A percentile compares a stretch with the other conserved stretches of the same genome.
Evolutionary conservation across 2,888 invertebrate species (phyloP).

Genomic region (Tetragnatha montana): DNA sequence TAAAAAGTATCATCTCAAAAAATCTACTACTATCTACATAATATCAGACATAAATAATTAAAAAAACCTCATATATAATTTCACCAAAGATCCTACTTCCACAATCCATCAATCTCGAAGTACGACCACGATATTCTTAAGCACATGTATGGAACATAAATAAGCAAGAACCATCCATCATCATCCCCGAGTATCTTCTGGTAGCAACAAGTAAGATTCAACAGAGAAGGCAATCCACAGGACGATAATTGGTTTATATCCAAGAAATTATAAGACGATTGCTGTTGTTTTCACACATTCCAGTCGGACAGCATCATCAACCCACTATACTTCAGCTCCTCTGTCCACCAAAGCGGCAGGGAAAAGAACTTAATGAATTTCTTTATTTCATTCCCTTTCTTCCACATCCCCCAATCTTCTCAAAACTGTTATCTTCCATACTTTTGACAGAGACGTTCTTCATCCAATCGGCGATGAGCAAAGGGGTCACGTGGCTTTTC

Average conservation of each 20-base stretch:
- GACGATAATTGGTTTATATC: neutral
- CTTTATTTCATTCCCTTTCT: neutral
- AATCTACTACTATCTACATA: no score
- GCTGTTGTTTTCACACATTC: neutral
- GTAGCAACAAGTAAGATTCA: neutral
- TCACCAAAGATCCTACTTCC: no score
- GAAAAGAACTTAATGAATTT: neutral
- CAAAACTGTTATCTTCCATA: constrained; percentile 48
- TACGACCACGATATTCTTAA: no score
- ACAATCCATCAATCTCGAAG: no score
- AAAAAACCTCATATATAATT: no score
- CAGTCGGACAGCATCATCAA: neutral
- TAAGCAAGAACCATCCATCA: no score
- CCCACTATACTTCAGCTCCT: neutral
- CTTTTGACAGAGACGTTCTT: constrained; percentile 14
- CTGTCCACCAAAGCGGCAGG: neutral
- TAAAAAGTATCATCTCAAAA: no score
- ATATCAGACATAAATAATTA: no score
- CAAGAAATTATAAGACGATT: neutral
- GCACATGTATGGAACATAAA: no score
- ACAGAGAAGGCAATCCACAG: neutral
- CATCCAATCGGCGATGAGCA: constrained; percentile 42
- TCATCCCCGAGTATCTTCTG: neutral
- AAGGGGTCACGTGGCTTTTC: constrained; percentile 37
- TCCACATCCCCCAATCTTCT: neutral